A percentile compares a stretch with the other conserved stretches of the same genome.
phyloP scores from a whole-genome alignment of 2,113 vertebrate genomes.

The Limnothrissa miodon region DNA sequence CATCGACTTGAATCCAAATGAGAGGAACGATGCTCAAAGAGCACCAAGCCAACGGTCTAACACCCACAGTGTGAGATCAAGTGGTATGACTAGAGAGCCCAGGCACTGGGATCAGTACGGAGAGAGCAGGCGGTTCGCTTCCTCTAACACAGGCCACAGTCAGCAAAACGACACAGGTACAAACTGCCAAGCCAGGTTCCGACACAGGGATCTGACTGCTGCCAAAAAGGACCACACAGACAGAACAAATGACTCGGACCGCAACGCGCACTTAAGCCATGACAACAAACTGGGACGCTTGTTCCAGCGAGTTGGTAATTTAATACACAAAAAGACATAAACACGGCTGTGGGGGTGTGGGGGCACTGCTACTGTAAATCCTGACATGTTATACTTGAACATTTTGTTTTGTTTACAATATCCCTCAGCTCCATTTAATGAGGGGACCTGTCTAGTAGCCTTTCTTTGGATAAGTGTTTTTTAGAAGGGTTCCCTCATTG shows the following conservation, averaged over 20 bases:
- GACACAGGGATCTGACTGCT: constrained; percentile 54
- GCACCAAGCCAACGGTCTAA: constrained; percentile 31
- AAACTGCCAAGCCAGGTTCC: constrained; percentile 62
- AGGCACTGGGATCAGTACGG: constrained; percentile 59
- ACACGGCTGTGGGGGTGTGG: background rate
- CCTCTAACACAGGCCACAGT: constrained; percentile 62
- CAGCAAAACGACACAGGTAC: background rate
- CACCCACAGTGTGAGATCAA: constrained; percentile 42
- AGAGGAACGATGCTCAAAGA: background rate
- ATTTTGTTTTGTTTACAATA: background rate
- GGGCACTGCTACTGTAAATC: background rate
- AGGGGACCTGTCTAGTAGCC: background rate
- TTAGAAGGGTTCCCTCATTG: background rate
- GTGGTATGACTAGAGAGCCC: constrained; percentile 49
- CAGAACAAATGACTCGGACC: constrained; percentile 16
- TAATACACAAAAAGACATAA: constrained; percentile 48
- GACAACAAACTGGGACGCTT: constrained; percentile 47
- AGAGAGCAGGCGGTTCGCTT: constrained; percentile 80
- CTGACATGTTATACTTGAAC: background rate
- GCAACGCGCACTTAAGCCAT: constrained; percentile 18
- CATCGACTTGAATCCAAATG: constrained; percentile 57
- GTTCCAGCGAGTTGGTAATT: constrained; percentile 47
- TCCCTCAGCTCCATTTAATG: background rate
- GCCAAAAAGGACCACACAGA: constrained; percentile 36
- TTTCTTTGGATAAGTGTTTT: background rate